Conservation (phyloP, 2,797 vertebrate species). For the Sylvilagus floridanus region DNA sequence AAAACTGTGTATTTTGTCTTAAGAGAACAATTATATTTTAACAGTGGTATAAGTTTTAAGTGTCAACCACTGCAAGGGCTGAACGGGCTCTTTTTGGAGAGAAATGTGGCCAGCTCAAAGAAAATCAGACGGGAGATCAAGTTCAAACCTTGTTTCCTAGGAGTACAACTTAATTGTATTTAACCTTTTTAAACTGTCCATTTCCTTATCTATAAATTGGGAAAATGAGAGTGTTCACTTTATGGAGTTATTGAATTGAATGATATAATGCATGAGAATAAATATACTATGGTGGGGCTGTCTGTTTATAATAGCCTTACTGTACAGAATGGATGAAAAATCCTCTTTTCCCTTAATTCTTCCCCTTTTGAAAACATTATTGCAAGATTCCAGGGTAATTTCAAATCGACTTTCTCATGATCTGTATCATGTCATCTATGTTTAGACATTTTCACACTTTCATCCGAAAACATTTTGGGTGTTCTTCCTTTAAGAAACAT, state of each 20-base stretch:
- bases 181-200: neutral
- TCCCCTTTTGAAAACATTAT: conserved; percentile 71
- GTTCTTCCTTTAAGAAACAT: conserved; percentile 84
- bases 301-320: neutral
- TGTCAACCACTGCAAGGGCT: neutral
- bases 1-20: neutral
- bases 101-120: neutral
- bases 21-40: conserved; percentile 36
- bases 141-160: neutral
- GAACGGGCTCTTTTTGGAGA: neutral
- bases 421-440: conserved; percentile 84
- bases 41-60: neutral
- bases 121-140: neutral
- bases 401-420: conserved; percentile 81
- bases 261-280: neutral
- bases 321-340: neutral
- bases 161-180: neutral
- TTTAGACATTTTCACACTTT: conserved; percentile 85
- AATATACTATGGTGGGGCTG: neutral
- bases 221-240: neutral
- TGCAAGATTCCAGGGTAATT: conserved; percentile 73
- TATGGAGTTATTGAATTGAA: neutral
- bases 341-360: conserved; percentile 46
- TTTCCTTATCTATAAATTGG: neutral
- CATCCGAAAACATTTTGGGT: conserved; percentile 84